A percentile compares a stretch with the other conserved stretches of the same genome.
phyloP scores from a whole-genome alignment of 2,888 invertebrate species.

The Agonopterix alstromeriana region DNA sequence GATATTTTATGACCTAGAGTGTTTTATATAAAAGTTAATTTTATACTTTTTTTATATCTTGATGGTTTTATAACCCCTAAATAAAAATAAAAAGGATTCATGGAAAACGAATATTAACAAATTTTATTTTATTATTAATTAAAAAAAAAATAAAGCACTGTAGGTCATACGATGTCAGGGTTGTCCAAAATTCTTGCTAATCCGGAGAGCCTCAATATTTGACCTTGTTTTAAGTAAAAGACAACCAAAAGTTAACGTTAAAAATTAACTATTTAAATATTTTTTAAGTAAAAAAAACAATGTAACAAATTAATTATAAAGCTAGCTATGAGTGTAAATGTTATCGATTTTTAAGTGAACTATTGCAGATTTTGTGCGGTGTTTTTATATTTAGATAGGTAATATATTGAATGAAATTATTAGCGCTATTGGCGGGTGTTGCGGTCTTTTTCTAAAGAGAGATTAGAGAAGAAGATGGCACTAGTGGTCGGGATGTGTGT shows the following conservation, averaged over 20 bases:
- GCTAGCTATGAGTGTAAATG: conserved; percentile 77
- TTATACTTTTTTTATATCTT: not conserved
- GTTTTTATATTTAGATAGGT: conserved; percentile 78
- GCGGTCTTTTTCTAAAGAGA: conserved; percentile 42
- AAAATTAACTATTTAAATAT: conserved; percentile 71
- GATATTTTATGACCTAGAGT: conserved; percentile 27
- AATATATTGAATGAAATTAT: conserved; percentile 77
- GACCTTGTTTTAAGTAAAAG: conserved; percentile 69
- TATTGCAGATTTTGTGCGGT: conserved; percentile 75
- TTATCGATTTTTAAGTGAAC: conserved; percentile 73
- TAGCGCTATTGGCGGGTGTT: conserved; percentile 61
- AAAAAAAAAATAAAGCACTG: conserved; percentile 13
- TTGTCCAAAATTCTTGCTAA: conserved; percentile 59
- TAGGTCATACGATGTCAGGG: conserved; percentile 41
- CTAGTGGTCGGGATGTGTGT: conserved; percentile 30
- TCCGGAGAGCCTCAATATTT: conserved; percentile 62
- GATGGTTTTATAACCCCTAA: not conserved
- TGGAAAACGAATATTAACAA: not conserved
- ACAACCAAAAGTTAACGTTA: conserved; percentile 76
- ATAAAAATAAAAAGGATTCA: not conserved
- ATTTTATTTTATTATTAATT: too few species aligned
- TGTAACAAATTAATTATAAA: conserved; percentile 76
- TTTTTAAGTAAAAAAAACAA: conserved; percentile 69
- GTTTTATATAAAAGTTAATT: conserved; percentile 8
- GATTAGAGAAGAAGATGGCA: conserved; percentile 26